Evolutionary conservation across 2,888 invertebrate genomes (phyloP), one percentile per base, ranked within the genome.

Genomic region (Melieria crassipennis): DNA sequence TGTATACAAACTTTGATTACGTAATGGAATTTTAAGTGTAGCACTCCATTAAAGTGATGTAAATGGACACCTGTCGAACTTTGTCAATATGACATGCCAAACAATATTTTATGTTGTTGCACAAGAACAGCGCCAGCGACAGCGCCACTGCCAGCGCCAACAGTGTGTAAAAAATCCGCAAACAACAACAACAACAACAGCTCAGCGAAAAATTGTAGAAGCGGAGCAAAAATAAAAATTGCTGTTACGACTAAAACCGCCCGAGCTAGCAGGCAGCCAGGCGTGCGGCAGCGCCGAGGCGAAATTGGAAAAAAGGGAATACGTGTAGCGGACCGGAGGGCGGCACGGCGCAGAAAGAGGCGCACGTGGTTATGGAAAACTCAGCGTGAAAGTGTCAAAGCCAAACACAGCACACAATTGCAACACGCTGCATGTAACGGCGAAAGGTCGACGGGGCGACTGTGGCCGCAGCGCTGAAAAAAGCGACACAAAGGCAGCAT

Each of bases 31-130:
- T 73, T 71, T 69, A 74, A 73, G 65, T 65, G 72, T 66, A 56
- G 65, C 64, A 69, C 71, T 65, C 69, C 71, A 71, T 69, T 73
- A 71, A 71, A 74, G 48, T 69, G 71, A 71, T 71, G 69, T 71
- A 74, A 71, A 66, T 62, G 71, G 71, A 74, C 73, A 74, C 71
- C 71, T 71, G 71, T 69, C 73, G 73, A 65, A 71, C 65, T 68
- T 73, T 73, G 70, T 68, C 70, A 73, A 70, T 63, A 71, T 65
- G 65, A 71, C 68, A 56, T 58, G 52, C 58, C 62, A 45, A 65
- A 64, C 65, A 65, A 62, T 70, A 69, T 69, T 69, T 69, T 69
- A 62, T 62, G 55, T 11, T 11, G 13, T 55, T 52, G 13, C 52
- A 52, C 5, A 13, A 11, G 9, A n/a, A 52, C 52, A 52, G 63